Percentiles rank a stretch among this genome's conserved stretches.
phyloP scores from a whole-genome alignment of 2,888 invertebrate species.

The Fabriciana adippe region DNA sequence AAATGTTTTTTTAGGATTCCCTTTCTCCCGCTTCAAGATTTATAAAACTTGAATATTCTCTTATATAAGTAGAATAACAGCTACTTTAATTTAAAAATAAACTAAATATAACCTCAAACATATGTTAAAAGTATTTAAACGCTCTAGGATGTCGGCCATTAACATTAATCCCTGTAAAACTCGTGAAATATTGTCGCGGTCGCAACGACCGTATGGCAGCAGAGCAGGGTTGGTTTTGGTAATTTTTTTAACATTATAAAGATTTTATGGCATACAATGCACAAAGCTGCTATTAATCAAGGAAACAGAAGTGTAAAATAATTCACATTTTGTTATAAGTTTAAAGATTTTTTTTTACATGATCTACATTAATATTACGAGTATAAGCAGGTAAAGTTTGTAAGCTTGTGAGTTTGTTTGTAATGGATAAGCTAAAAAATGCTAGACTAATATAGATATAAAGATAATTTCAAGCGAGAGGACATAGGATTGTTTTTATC shows the following conservation, averaged over 20 bases:
- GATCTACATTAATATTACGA: no score
- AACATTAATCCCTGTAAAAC: conserved; percentile 71
- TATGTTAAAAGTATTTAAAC: conserved; percentile 53
- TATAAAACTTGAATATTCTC: no score
- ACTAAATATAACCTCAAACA: conserved; percentile 53
- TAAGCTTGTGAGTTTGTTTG: no score
- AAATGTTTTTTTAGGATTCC: no score
- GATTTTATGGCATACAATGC: conserved; percentile 50
- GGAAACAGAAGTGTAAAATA: conserved; percentile 44
- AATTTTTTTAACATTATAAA: conserved; percentile 55
- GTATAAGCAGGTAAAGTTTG: no score
- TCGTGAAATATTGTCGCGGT: conserved; percentile 44
- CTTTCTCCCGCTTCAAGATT: no score
- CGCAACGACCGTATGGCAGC: conserved; percentile 41
- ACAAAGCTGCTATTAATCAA: conserved; percentile 66
- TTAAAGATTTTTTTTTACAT: conserved; percentile 9
- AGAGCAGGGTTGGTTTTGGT: conserved; percentile 52
- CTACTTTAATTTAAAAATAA: not conserved
- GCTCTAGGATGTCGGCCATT: conserved; percentile 53
- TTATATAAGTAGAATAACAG: not conserved
- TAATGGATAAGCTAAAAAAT: no score
- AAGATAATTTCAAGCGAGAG: no score
- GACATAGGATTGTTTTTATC: no score
- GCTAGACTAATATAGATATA: no score
- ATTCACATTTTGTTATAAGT: conserved; percentile 8